Percentiles rank a stretch among this genome's conserved stretches.
Conservation (phyloP, 2,113 vertebrate species). For the Prolemur simus region DNA sequence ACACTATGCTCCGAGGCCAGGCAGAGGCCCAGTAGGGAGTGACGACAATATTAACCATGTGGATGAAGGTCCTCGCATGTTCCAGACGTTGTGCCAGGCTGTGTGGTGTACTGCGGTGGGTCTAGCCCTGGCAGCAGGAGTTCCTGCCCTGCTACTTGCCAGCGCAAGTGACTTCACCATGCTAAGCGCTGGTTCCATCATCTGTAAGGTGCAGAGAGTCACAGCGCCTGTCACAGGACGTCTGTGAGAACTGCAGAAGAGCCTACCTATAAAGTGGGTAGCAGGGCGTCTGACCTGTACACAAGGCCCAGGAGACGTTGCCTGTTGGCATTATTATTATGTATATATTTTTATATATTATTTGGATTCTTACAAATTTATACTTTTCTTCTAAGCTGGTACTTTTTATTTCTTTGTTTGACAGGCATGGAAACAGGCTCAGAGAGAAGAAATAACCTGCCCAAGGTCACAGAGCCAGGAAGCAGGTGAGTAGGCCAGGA, state of each 20-base stretch:
- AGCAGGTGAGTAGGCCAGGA: not conserved
- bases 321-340: not conserved
- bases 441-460: not conserved
- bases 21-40: not conserved
- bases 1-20: not conserved
- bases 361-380: not conserved
- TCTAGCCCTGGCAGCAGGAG: not conserved
- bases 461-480: not conserved
- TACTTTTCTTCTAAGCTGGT: not conserved
- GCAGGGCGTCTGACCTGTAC: not conserved
- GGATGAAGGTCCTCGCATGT: not conserved
- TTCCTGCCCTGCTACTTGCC: not conserved
- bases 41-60: not conserved
- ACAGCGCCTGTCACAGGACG: not conserved
- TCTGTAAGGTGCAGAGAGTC: not conserved
- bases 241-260: not conserved
- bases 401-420: slow-evolving; percentile 26
- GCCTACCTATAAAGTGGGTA: not conserved
- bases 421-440: not conserved
- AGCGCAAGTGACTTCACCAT: not conserved
- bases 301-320: not conserved
- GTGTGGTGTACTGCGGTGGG: not conserved
- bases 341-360: not conserved
- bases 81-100: too few relatives aligned
- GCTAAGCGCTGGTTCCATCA: not conserved